Percentiles rank a stretch among this genome's conserved stretches.
Evolutionary conservation across 2,113 vertebrate genomes (phyloP).

Genomic region (Hippocampus barbouri): DNA sequence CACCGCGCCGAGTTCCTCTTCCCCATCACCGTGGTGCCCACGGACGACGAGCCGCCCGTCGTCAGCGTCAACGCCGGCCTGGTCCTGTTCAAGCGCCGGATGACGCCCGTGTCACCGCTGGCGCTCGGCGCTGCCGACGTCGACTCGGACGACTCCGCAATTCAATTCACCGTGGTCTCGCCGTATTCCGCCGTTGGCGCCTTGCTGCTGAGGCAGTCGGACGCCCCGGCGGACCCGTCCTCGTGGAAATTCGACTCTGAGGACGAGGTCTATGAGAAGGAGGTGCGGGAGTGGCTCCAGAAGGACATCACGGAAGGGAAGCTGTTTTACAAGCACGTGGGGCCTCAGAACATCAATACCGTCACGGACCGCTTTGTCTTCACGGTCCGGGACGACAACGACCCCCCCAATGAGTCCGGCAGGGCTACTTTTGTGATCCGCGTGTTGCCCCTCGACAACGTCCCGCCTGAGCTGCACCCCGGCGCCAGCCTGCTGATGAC

Average conservation of each 20-base stretch:
- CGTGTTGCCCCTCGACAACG: conserved; percentile 82
- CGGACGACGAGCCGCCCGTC: conserved; percentile 88
- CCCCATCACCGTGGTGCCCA: conserved; percentile 88
- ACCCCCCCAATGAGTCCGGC: conserved; percentile 87
- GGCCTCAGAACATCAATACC: conserved; percentile 79
- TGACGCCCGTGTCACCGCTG: conserved; percentile 74
- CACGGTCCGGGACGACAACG: conserved; percentile 88
- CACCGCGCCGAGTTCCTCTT: conserved; percentile 91
- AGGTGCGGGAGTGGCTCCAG: conserved; percentile 85
- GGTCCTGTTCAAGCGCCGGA: conserved; percentile 83
- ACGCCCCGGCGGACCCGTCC: conserved; percentile 78
- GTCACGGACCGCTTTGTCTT: conserved; percentile 84
- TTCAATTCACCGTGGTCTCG: conserved; percentile 79
- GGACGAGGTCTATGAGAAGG: conserved; percentile 82
- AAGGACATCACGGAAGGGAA: conserved; percentile 84
- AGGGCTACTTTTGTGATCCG: conserved; percentile 78
- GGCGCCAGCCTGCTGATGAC: conserved; percentile 83
- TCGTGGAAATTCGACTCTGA: conserved; percentile 78
- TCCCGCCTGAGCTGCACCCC: conserved; percentile 81
- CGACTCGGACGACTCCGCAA: conserved; percentile 86
- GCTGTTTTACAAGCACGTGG: conserved; percentile 84
- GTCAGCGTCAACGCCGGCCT: conserved; percentile 89
- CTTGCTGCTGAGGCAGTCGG: conserved; percentile 81
- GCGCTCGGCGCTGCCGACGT: conserved; percentile 88
- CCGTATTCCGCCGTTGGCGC: conserved; percentile 74